Evolutionary conservation across 2,113 vertebrate genomes (phyloP), one percentile per base, ranked within the genome.

Genomic region (Ptyas mucosa): DNA sequence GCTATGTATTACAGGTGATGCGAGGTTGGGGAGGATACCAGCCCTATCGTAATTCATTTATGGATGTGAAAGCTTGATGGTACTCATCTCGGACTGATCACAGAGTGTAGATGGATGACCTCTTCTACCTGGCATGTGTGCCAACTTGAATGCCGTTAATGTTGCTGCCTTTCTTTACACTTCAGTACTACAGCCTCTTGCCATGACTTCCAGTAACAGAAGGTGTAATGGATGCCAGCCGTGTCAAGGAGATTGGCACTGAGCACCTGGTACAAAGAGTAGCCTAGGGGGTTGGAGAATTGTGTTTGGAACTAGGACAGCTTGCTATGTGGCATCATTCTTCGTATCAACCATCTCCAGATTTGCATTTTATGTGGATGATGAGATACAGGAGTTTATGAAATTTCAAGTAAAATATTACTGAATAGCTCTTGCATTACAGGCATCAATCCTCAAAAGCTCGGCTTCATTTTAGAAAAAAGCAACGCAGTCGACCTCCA

Each of bases 11-110:
- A 46, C 97, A 99, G 98, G 97, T 98, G 95, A 96, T 98, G 21
- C 98, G 98, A 0, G 96, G 98, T 61, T 99, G 98, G 99, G 97
- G 97, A 92, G 93, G 97, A 12, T 98, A 98, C 93, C 98, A 98
- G 0, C 97, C 99, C 93, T 97, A 96, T 34, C 97, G 97, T 55
- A 97, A 98, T 95, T 97, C 98, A 0, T 97, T 98, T 34, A 90
- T 97, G 95, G 98, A 98, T 93, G 96, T 98, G 95, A 97, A 94
- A 88, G 97, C 97, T 2, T 98, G 95, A 96, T 23, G 0, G 6
- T 29, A 75, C 92, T 85, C 6, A 1, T 89, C 91, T 34, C 43
- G 89, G 1, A 91, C 39, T 29, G 43, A 87, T 29, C 4, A 52
- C 34, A 89, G 39, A n/a, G n/a, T 15, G 34, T 49, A 89, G 54